Conservation (phyloP, 92 coral and sea anemone species). For the Diadumene lineata region DNA sequence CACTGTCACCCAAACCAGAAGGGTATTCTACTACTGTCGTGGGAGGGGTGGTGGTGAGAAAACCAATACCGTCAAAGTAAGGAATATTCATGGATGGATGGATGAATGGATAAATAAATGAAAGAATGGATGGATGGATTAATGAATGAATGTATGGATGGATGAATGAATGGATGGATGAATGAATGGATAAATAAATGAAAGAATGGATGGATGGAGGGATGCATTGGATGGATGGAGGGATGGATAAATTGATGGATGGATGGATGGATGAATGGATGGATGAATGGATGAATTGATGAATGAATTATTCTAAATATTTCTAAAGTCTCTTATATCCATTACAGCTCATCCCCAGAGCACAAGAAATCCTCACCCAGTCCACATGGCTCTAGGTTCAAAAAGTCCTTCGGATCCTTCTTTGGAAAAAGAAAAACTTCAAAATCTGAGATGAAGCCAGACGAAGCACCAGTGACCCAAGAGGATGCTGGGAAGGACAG, state of each 20-base stretch:
- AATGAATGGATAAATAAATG: no score
- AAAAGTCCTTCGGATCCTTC: slow-evolving; percentile 49
- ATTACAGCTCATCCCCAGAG: slow-evolving; percentile 9
- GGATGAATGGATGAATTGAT: no score
- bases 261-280: no score
- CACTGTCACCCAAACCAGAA: slow-evolving; percentile 9
- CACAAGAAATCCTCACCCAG: slow-evolving; percentile 28
- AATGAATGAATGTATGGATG: no score
- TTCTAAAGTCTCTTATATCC: no score
- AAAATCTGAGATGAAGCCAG: neutral
- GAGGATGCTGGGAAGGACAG: slow-evolving; percentile 22
- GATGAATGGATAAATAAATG: no score
- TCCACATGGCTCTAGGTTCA: slow-evolving; percentile 36
- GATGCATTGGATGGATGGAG: no score
- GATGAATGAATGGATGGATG: no score
- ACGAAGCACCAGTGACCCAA: neutral
- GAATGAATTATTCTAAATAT: no score
- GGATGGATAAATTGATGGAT: no score
- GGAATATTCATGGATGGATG: neutral
- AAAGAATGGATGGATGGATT: no score
- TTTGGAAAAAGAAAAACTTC: slow-evolving; percentile 39
- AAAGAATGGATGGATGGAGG: no score
- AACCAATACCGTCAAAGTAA: slow-evolving; percentile 56
- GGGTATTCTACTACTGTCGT: slow-evolving; percentile 71
- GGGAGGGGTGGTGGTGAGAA: slow-evolving; percentile 72